These are phyloP conservation scores for Hycleus phaleratus DNA, from an alignment of 1,140 invertebrate species.

Conservation along the genomic window DNA sequence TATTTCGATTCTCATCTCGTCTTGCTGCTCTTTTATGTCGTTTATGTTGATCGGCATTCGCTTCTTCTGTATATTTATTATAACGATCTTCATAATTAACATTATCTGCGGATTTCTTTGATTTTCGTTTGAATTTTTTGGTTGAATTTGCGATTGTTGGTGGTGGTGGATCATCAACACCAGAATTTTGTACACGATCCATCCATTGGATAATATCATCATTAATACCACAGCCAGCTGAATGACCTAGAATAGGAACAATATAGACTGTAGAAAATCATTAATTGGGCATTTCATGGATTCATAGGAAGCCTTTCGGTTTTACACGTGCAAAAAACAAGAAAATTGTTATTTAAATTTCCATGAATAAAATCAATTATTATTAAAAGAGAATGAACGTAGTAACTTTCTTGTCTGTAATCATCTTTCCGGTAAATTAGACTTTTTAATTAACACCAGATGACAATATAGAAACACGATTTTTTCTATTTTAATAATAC, in stretches of 20 bases:
- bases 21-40: conserved; percentile 34
- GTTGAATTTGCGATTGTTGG: conserved; percentile 25
- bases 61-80: conserved; percentile 58
- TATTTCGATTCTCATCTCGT: conserved; percentile 64
- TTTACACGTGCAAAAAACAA: no score
- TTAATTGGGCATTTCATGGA: neutral
- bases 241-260: conserved; percentile 46
- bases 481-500: no score
- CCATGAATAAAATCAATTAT: no score
- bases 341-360: no score
- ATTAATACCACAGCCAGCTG: conserved; percentile 78
- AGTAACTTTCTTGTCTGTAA: no score
- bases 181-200: conserved; percentile 84
- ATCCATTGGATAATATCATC: conserved; percentile 86
- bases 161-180: conserved; percentile 49
- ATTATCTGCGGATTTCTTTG: conserved; percentile 39
- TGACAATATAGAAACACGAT: no score
- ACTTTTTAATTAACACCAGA: no score
- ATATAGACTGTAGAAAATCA: neutral
- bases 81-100: conserved; percentile 38
- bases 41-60: conserved; percentile 49
- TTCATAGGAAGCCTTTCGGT: neutral
- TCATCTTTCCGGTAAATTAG: no score
- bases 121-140: conserved; percentile 20
- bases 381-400: no score